Conservation (phyloP, 2,888 invertebrate species). For the Malacosoma neustria region DNA sequence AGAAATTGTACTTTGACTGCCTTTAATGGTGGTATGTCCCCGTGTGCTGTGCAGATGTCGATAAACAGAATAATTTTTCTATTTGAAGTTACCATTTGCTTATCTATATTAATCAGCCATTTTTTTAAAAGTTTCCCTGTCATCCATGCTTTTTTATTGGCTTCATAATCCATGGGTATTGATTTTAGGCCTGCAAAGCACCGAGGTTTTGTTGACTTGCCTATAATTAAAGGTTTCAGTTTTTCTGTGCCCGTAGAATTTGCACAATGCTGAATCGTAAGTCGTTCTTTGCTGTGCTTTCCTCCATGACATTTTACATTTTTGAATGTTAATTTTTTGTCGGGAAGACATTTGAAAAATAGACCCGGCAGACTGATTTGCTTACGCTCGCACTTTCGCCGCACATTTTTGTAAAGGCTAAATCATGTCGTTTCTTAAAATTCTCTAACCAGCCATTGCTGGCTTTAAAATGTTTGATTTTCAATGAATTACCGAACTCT, state of each 20-base stretch:
- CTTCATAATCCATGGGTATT: conserved; percentile 8
- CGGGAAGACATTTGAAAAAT: conserved; percentile 8
- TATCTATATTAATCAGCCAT: background rate
- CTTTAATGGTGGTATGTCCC: conserved; percentile 4
- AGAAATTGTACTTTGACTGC: conserved; percentile 4
- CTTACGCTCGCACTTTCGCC: background rate
- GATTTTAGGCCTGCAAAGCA: conserved; percentile 9
- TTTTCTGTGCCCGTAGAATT: conserved; percentile 10
- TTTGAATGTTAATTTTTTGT: conserved; percentile 8
- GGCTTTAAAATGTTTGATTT: conserved; percentile 1
- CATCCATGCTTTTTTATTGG: conserved; percentile 9
- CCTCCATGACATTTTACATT: conserved; percentile 6
- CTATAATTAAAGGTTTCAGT: conserved; percentile 8
- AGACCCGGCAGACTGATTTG: conserved; percentile 3
- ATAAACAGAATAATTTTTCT: conserved; percentile 3
- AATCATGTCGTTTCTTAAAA: conserved; percentile 6
- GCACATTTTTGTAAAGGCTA: conserved; percentile 8
- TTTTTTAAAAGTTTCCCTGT: conserved; percentile 1
- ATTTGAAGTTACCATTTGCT: conserved; percentile 4
- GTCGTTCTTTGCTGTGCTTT: conserved; percentile 7
- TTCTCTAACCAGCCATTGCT: conserved; percentile 7
- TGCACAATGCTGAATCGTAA: conserved; percentile 7
- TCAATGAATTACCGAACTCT: background rate
- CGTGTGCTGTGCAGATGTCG: conserved; percentile 2
- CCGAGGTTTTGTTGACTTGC: conserved; percentile 9